Conservation (phyloP, 2,113 vertebrate genomes). For the Cynopterus brachyotis region DNA sequence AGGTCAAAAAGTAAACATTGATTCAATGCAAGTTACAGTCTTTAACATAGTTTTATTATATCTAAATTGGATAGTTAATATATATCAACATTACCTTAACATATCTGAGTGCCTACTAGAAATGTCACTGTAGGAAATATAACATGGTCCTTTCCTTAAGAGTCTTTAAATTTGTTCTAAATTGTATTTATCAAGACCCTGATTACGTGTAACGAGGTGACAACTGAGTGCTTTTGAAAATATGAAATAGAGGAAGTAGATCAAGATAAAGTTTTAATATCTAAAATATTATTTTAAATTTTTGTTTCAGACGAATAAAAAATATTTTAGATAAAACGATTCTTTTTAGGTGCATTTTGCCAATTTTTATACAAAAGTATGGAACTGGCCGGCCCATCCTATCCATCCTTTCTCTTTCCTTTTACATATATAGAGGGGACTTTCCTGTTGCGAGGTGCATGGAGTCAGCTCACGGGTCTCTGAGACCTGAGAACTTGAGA, state of each 20-base stretch:
- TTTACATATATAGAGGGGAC: background rate
- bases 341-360: background rate
- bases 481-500: too few relatives aligned
- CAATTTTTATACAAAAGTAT: constrained; percentile 3
- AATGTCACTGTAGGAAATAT: background rate
- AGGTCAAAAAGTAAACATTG: constrained; percentile 32
- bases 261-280: background rate
- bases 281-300: background rate
- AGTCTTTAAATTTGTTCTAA: constrained; percentile 27
- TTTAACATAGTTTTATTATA: constrained; percentile 1
- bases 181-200: background rate
- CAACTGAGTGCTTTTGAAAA: constrained; percentile 23
- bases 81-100: background rate
- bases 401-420: background rate
- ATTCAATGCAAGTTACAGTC: constrained; percentile 28
- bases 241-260: background rate
- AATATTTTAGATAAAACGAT: background rate
- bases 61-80: background rate
- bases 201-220: constrained; percentile 1
- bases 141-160: background rate
- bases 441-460: too few relatives aligned
- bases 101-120: background rate
- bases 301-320: constrained; percentile 2
- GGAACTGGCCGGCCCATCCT: background rate
- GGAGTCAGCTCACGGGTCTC: too few relatives aligned